A percentile compares a stretch with the other conserved stretches of the same genome.
phyloP scores from a whole-genome alignment of 2,888 invertebrate genomes.

The Gisinianus flammeolus region DNA sequence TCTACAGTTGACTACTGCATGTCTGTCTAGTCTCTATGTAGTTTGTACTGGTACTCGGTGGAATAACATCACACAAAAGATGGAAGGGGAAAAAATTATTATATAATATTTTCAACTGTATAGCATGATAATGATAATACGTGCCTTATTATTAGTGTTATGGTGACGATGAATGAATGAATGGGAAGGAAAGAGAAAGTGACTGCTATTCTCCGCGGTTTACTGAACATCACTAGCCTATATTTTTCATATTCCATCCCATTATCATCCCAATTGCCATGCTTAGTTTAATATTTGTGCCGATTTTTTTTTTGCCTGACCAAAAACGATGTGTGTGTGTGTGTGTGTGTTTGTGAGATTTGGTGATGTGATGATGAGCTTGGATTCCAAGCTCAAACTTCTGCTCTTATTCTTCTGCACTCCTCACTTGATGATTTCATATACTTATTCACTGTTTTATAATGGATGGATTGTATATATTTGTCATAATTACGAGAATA shows the following conservation, averaged over 20 bases:
- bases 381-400: too few relatives aligned
- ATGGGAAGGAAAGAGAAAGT: slow-evolving; percentile 16
- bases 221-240: slow-evolving; percentile 35
- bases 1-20: too few relatives aligned
- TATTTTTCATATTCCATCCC: slow-evolving; percentile 26
- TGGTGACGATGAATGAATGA: neutral
- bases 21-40: too few relatives aligned
- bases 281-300: neutral
- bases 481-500: too few relatives aligned
- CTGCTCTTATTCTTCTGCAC: too few relatives aligned
- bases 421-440: too few relatives aligned
- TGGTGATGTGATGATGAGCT: too few relatives aligned
- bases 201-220: slow-evolving; percentile 40
- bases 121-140: neutral
- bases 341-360: too few relatives aligned
- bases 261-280: neutral
- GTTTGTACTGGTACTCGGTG: too few relatives aligned
- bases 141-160: slow-evolving; percentile 10
- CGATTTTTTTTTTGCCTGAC: neutral
- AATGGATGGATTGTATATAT: too few relatives aligned
- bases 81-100: slow-evolving; percentile 1
- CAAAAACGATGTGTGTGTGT: too few relatives aligned
- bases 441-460: too few relatives aligned
- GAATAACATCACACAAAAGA: neutral
- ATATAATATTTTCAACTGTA: neutral